Base-by-base conservation (phyloP, 2,797 vertebrate species). In the Eidolon dupreanum region DNA sequence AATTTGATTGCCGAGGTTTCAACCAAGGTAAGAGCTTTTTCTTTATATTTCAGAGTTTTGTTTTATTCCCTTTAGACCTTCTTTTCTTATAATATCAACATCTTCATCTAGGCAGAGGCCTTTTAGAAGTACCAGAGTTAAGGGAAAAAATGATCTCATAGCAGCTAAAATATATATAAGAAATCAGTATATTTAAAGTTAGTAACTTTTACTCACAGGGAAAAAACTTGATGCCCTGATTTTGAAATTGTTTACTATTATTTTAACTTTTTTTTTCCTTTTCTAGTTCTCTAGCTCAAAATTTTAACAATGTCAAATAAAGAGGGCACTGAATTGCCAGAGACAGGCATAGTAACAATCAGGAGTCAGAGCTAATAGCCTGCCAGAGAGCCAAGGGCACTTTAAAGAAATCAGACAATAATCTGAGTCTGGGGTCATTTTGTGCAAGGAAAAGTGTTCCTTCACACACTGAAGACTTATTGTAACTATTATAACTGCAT, bases 1-100 rank as follows among this genome's bases (percentile, higher is more conserved):
- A 99, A 99, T 97, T 98, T 99, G 88, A 98, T 99, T 94, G 99
- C 99, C 68, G 99, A 99, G 94, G 99, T 99, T 97, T 99, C 99
- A 96, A 99, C 99, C 61, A 99, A 99, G 99, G 99, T 99, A 98
- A 99, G 98, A 71, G 22, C 86, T 3, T 88, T 93, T 77, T 43
- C 9, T 17, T 71, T 26, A 1, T 70, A 7, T 66, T 88, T 93
- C 87, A 3, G 81, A 59, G 24, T 65, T 93, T 68, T 41, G 51
- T 66, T 75, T 96, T 68, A 71, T 75, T 93, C 15, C 43, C 31
- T 59, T 78, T 86, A 53, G 38, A 53, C 7, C 1, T 94, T 31
- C 4, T 5, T 51, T n/a, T 81, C 53, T 88, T 75, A 16, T 13
- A 66, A 73, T 83, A 94, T 41, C 16, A 88, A 79, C 41, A 81